These are phyloP conservation scores for Pollachius pollachius DNA, from an alignment of 2,113 vertebrate genomes.

Conservation along the genomic window DNA sequence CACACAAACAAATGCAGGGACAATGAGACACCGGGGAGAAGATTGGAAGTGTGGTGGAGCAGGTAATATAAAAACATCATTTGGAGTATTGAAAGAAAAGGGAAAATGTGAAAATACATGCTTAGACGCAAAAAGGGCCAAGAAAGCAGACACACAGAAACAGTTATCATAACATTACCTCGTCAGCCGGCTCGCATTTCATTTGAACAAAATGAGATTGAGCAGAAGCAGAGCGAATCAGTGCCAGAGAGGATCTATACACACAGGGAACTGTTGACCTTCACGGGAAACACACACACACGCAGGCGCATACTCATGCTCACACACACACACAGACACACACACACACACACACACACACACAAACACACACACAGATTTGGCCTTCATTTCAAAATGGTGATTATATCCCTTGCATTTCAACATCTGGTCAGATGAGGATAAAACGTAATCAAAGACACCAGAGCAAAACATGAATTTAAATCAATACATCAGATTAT, in stretches of 20 bases:
- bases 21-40: neutral
- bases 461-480: neutral
- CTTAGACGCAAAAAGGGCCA: neutral
- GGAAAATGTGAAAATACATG: neutral
- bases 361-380: slow-evolving; percentile 13
- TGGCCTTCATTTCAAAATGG: slow-evolving; percentile 16
- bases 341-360: slow-evolving; percentile 25
- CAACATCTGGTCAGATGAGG: slow-evolving; percentile 17
- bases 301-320: no score
- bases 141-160: neutral
- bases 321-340: neutral
- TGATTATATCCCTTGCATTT: slow-evolving; percentile 20
- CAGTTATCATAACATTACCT: slow-evolving; percentile 39
- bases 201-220: slow-evolving; percentile 37
- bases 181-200: slow-evolving; percentile 48
- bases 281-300: slow-evolving; percentile 7
- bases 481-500: no score
- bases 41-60: neutral
- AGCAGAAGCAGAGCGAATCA: slow-evolving; percentile 52
- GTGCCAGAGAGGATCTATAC: slow-evolving; percentile 51
- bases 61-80: neutral
- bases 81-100: neutral
- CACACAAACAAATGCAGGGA: neutral
- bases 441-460: slow-evolving; percentile 27
- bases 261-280: slow-evolving; percentile 56